These are phyloP conservation scores for Chalcosyrphus nemorum DNA, from an alignment of 2,888 invertebrate species.

Conservation along the genomic window DNA sequence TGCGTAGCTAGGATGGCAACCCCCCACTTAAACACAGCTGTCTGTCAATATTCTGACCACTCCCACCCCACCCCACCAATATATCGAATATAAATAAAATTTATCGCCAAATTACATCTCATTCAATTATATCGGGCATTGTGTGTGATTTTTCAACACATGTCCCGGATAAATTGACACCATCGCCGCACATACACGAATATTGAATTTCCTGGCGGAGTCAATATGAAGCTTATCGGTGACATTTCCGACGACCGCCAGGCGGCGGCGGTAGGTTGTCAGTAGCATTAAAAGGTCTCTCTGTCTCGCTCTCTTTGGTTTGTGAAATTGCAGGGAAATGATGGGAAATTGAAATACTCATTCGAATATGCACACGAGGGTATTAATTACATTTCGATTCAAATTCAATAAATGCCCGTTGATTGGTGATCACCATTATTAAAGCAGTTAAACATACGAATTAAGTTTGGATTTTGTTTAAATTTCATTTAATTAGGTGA, in stretches of 20 bases:
- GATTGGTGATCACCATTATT: conserved; percentile 60
- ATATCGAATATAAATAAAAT: conserved; percentile 64
- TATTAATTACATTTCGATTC: conserved; percentile 71
- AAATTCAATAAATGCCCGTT: conserved; percentile 51
- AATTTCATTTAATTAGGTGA: conserved; percentile 23
- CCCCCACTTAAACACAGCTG: no score
- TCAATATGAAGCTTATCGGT: conserved; percentile 43
- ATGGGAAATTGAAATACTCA: conserved; percentile 38
- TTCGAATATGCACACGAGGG: conserved; percentile 41
- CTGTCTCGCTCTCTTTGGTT: no score
- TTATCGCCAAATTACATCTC: conserved; percentile 72
- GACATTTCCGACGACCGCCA: conserved; percentile 49
- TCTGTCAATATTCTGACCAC: conserved; percentile 14
- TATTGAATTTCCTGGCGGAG: conserved; percentile 63
- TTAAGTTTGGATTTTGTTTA: conserved; percentile 21
- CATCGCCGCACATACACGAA: conserved; percentile 26
- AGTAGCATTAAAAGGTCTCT: neutral
- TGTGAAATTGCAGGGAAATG: neutral
- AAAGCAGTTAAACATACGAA: conserved; percentile 42
- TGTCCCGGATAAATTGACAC: conserved; percentile 46
- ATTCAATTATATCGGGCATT: conserved; percentile 68
- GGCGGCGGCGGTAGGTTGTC: neutral
- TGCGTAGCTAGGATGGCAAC: neutral
- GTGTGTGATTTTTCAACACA: conserved; percentile 65
- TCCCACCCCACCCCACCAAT: neutral